phyloP scores from a whole-genome alignment of 1,140 invertebrate species.

The Sycophaga agraensis region DNA sequence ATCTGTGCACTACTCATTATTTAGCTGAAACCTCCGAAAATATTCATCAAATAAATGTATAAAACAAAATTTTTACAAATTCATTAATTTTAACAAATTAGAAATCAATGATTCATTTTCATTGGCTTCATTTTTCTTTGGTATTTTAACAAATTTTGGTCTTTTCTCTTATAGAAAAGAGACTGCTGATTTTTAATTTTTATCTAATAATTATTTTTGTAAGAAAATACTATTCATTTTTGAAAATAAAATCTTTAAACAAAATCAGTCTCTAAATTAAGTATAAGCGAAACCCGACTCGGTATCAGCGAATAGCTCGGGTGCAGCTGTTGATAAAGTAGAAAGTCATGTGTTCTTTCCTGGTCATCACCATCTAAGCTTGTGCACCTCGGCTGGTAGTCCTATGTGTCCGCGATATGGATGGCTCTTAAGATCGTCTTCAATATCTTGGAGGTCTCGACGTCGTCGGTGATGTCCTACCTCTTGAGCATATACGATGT shows the following conservation, averaged over 20 bases:
- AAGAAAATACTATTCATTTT: slow-evolving; percentile 2
- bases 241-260: too few relatives aligned
- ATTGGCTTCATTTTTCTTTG: too few relatives aligned
- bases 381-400: neutral
- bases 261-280: too few relatives aligned
- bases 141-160: too few relatives aligned
- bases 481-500: slow-evolving; percentile 66
- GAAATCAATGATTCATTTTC: too few relatives aligned
- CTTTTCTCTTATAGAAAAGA: neutral
- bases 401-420: slow-evolving; percentile 62
- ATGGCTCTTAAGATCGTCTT: slow-evolving; percentile 43
- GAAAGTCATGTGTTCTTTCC: too few relatives aligned
- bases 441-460: slow-evolving; percentile 1
- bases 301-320: neutral
- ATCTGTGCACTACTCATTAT: too few relatives aligned
- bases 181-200: neutral
- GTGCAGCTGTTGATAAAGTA: slow-evolving; percentile 2
- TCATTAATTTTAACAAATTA: too few relatives aligned
- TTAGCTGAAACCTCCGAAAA: too few relatives aligned
- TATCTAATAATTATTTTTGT: neutral
- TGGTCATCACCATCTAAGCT: too few relatives aligned
- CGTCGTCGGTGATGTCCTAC: slow-evolving; percentile 57
- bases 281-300: too few relatives aligned
- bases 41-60: neutral
- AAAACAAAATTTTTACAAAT: neutral